Percentiles rank a stretch among this genome's conserved stretches.
Conservation (phyloP, 2,113 vertebrate genomes). For the Neodon shergylaensis region DNA sequence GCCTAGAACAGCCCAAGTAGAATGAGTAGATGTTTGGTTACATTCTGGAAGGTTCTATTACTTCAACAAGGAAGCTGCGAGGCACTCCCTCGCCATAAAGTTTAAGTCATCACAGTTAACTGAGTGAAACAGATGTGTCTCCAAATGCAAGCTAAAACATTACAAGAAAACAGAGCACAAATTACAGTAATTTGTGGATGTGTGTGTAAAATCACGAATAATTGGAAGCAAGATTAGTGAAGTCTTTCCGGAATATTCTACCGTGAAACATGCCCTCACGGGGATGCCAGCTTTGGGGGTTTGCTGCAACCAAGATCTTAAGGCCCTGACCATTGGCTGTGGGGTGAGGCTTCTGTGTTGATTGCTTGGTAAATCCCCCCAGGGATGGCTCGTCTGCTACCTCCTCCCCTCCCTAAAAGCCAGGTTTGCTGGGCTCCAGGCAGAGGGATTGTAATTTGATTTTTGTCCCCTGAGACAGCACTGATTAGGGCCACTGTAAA, state of each 20-base stretch:
- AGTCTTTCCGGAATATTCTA: background rate
- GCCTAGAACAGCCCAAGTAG: background rate
- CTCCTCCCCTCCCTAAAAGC: background rate
- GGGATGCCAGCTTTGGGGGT: rapidly evolving
- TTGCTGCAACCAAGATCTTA: rapidly evolving
- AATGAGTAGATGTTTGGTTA: background rate
- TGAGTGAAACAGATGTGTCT: background rate
- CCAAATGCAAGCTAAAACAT: background rate
- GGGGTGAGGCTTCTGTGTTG: background rate
- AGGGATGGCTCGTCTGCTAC: rapidly evolving
- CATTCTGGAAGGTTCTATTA: background rate
- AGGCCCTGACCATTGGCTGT: background rate
- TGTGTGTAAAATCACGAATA: background rate
- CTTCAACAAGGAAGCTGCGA: background rate
- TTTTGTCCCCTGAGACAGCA: background rate
- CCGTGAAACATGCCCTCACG: background rate
- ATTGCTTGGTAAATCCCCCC: rapidly evolving
- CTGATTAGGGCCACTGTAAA: background rate
- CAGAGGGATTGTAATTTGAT: background rate
- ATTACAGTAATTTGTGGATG: background rate
- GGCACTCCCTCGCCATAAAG: background rate
- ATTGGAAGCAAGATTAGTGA: background rate
- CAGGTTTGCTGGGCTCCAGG: background rate
- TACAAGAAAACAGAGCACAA: background rate
- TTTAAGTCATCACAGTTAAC: background rate